Evolutionary conservation across 2,797 vertebrate species (phyloP), one percentile per base, ranked within the genome.

Genomic region (Molossus alvarezi): DNA sequence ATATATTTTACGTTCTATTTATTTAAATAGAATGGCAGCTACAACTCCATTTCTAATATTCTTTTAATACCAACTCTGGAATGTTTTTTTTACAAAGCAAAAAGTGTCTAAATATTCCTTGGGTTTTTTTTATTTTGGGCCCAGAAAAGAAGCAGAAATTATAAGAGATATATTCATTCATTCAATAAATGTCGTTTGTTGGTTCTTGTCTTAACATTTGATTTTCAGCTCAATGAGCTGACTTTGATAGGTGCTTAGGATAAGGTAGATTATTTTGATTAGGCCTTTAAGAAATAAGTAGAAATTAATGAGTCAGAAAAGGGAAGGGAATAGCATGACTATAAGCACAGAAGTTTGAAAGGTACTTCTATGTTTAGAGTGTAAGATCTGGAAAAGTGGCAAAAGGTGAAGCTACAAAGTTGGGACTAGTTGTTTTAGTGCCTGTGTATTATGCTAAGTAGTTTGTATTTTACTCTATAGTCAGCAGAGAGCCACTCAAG

Each of bases 251-350:
- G 21, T 92, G 21, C 29, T 80, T 75, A 45, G 55, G 75, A 90
- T 67, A 84, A 80, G 37, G 41, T 88, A 6, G 51, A 88, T 85
- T 57, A 86, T 88, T 91, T 92, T 81, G 9, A 77, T 77, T 69
- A 94, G 48, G 18, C 29, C 41, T 90, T 88, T 77, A 55, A 60
- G 57, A 71, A 94, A 81, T 85, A 72, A 55, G 45, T 96, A 93
- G 67, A 96, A 76, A 88, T 60, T 95, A 33, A 94, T 41, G 88
- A 55, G 69, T 92, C 65, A 60, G 37, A 92, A 90, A 71, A 95
- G 58, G 64, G 3, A 91, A 85, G 33, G 55, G 17, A 88, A 92
- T 79, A 90, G 45, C 57, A 76, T 88, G 67, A 60, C 17, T 41
- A 37, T 4, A 69, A 69, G 18, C 58, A 84, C 58, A 90, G 72